A percentile compares a stretch with the other conserved stretches of the same genome.
These are phyloP conservation scores for Tenebrosternarchus preto DNA, from an alignment of 2,113 vertebrate genomes.

Conservation along the genomic window DNA sequence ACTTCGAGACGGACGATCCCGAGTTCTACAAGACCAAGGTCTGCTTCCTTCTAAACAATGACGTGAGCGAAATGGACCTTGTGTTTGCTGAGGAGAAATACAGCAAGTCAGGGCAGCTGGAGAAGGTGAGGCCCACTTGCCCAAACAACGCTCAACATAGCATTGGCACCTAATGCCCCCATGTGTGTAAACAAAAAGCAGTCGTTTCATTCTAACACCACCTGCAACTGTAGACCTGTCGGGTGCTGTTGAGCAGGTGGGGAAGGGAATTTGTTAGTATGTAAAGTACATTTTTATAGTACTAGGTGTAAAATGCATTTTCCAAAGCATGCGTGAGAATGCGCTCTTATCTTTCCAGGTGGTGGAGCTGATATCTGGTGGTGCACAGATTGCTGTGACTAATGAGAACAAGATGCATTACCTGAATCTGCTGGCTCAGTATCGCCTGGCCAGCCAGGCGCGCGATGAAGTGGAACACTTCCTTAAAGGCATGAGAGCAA, in stretches of 20 bases:
- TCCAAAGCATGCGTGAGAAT: no score
- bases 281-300: background rate
- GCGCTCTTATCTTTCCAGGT: slow-evolving; percentile 71
- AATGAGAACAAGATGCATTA: slow-evolving; percentile 98
- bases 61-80: slow-evolving; percentile 96
- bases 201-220: background rate
- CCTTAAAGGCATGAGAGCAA: slow-evolving; percentile 85
- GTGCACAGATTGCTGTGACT: slow-evolving; percentile 88
- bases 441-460: slow-evolving; percentile 92
- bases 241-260: background rate
- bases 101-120: slow-evolving; percentile 90
- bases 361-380: slow-evolving; percentile 92
- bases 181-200: no score
- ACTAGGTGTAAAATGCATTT: no score
- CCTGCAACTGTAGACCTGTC: background rate
- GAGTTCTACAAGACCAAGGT: slow-evolving; percentile 99
- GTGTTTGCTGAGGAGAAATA: slow-evolving; percentile 99
- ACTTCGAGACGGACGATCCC: slow-evolving; percentile 97
- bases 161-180: no score
- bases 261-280: background rate
- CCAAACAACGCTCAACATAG: no score
- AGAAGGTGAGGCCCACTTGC: slow-evolving; percentile 82
- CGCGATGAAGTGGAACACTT: slow-evolving; percentile 98
- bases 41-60: slow-evolving; percentile 97
- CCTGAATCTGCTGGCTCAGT: slow-evolving; percentile 93